These are phyloP conservation scores for Actias luna DNA, from an alignment of 2,888 invertebrate genomes.

Conservation along the genomic window DNA sequence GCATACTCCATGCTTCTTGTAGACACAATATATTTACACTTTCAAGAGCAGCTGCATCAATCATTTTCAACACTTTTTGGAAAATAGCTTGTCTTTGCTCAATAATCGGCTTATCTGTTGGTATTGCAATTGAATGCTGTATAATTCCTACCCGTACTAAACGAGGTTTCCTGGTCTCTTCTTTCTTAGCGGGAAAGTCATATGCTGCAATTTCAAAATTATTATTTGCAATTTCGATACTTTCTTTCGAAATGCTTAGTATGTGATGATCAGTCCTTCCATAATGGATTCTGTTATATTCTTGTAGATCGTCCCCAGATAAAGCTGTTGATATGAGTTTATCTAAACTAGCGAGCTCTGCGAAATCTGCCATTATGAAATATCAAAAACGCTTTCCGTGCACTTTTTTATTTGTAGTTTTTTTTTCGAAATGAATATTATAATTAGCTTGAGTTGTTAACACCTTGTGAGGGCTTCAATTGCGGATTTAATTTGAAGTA, in stretches of 20 bases:
- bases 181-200: slow-evolving; percentile 84
- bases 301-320: slow-evolving; percentile 77
- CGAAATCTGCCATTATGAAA: slow-evolving; percentile 43
- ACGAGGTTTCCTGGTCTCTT: slow-evolving; percentile 87
- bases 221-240: slow-evolving; percentile 72
- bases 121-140: slow-evolving; percentile 91
- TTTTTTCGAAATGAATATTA: too few relatives aligned
- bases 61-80: slow-evolving; percentile 87
- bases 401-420: too few relatives aligned
- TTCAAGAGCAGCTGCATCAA: slow-evolving; percentile 88
- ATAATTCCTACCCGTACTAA: slow-evolving; percentile 91
- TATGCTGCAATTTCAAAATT: slow-evolving; percentile 90
- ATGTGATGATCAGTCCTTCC: slow-evolving; percentile 84
- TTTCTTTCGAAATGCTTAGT: slow-evolving; percentile 77
- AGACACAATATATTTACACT: slow-evolving; percentile 95
- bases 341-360: slow-evolving; percentile 61
- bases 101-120: slow-evolving; percentile 87
- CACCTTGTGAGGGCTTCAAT: background rate
- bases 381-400: background rate
- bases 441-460: too few relatives aligned
- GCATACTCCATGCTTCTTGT: slow-evolving; percentile 99
- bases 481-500: background rate
- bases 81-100: slow-evolving; percentile 91
- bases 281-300: slow-evolving; percentile 89
- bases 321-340: slow-evolving; percentile 48